Evolutionary conservation across 2,113 vertebrate genomes (phyloP).

Genomic region (Tachuris rubrigastra): DNA sequence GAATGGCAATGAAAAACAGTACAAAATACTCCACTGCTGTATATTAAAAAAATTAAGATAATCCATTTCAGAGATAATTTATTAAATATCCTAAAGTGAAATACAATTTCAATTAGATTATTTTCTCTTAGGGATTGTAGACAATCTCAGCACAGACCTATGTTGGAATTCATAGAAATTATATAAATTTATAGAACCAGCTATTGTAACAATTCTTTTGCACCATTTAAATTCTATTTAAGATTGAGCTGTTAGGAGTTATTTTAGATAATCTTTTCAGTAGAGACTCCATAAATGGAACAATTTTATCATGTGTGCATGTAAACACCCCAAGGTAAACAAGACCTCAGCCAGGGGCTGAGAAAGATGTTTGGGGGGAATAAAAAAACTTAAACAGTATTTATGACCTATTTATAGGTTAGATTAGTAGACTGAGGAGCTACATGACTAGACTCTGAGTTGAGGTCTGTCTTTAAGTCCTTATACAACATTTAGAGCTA

Average conservation of each 20-base stretch:
- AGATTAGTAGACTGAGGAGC: neutral
- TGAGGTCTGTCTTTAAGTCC: neutral
- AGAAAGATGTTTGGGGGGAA: neutral
- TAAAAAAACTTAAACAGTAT: neutral
- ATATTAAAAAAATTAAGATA: neutral
- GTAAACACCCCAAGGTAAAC: accelerated
- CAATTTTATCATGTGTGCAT: neutral
- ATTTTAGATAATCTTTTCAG: neutral
- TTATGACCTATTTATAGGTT: neutral
- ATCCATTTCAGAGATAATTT: neutral
- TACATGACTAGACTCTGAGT: neutral
- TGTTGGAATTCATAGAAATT: neutral
- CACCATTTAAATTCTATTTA: neutral
- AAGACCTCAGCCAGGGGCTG: neutral
- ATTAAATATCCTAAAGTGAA: neutral
- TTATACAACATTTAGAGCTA: neutral
- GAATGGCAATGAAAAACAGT: neutral
- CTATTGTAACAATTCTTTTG: neutral
- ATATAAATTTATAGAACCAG: neutral
- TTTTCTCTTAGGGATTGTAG: neutral
- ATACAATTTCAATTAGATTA: neutral
- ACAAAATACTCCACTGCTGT: neutral
- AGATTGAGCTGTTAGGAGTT: neutral
- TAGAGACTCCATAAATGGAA: neutral
- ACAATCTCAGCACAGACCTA: neutral